Evolutionary conservation across 2,797 vertebrate genomes (phyloP).

Genomic region (Alectoris magna): DNA sequence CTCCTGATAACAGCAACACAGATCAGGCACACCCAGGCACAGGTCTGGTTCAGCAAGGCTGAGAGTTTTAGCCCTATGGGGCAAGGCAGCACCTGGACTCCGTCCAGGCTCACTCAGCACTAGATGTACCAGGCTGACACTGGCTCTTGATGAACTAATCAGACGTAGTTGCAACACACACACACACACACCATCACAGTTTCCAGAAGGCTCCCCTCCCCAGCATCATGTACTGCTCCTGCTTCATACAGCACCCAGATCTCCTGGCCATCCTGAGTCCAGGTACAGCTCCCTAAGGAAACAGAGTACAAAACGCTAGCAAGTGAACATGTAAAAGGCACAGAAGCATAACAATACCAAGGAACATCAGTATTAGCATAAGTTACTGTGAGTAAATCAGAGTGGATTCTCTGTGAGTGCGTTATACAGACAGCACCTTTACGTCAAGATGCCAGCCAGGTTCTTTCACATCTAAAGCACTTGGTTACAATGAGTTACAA

Average conservation of each 20-base stretch:
- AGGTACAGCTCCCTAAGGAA: not conserved
- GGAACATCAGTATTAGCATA: not conserved
- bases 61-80: accelerated
- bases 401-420: not conserved
- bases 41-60: not conserved
- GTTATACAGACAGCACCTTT: conserved; percentile 11
- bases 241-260: not conserved
- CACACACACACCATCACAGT: not conserved
- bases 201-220: not conserved
- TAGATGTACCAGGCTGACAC: not conserved
- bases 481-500: conserved; percentile 54
- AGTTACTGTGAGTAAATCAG: not conserved
- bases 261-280: not conserved
- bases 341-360: not conserved
- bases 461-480: conserved; percentile 49
- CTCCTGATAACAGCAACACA: not conserved
- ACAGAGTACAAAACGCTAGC: not conserved
- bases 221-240: not conserved
- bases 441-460: conserved; percentile 34
- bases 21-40: accelerated
- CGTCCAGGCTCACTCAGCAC: not conserved
- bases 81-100: not conserved
- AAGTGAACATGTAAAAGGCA: not conserved
- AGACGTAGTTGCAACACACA: not conserved
- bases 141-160: not conserved